Evolutionary conservation across 2,113 vertebrate genomes (phyloP).

Genomic region (Shinisaurus crocodilurus): DNA sequence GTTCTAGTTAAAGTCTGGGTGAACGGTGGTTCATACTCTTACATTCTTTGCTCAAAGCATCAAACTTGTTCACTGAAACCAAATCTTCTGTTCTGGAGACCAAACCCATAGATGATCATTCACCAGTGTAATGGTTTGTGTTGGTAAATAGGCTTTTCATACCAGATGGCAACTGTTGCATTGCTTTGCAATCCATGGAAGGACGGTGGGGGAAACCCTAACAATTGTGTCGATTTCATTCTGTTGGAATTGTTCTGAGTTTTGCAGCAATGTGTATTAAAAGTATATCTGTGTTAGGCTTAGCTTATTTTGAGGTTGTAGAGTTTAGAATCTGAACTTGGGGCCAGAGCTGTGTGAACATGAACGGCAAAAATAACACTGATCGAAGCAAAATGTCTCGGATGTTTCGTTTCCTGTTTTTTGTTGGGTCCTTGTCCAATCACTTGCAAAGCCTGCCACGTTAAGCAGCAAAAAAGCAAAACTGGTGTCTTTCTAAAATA

Average conservation of each 20-base stretch:
- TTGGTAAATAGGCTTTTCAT: background rate
- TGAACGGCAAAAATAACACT: constrained; percentile 21
- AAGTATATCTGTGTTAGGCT: constrained; percentile 25
- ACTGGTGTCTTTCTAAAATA: background rate
- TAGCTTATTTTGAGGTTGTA: constrained; percentile 22
- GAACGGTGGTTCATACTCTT: background rate
- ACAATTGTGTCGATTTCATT: constrained; percentile 9
- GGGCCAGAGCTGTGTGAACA: constrained; percentile 9
- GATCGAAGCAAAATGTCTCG: background rate
- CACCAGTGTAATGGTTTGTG: background rate
- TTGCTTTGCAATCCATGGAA: background rate
- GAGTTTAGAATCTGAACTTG: constrained; percentile 17
- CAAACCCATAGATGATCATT: background rate
- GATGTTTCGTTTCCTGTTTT: background rate
- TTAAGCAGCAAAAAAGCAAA: background rate
- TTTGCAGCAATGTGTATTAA: constrained; percentile 17
- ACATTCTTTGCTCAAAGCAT: background rate
- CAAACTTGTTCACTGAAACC: background rate
- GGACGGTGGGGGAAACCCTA: background rate
- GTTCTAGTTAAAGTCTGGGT: background rate
- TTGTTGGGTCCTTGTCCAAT: background rate
- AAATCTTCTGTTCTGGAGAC: background rate
- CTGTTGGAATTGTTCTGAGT: constrained; percentile 11
- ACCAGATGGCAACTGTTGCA: background rate
- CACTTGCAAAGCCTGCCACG: background rate